A percentile compares a stretch with the other conserved stretches of the same genome.
phyloP scores from a whole-genome alignment of 1,140 invertebrate species.

The Orchestia grillus region DNA sequence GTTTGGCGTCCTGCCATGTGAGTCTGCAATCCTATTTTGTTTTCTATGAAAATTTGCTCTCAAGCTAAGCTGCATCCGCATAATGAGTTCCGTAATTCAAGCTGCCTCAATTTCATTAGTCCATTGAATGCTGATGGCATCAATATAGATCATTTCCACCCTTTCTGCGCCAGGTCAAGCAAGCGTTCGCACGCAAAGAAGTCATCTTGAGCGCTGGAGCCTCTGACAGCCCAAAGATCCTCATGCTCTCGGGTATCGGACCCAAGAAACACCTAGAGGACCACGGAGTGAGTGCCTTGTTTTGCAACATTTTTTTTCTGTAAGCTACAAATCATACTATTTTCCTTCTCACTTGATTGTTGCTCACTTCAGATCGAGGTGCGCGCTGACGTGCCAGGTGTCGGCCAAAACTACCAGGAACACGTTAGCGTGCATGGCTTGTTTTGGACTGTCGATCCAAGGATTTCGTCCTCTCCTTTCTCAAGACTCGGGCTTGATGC shows the following conservation, averaged over 20 bases:
- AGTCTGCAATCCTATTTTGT: not conserved
- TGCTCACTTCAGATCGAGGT: too few species aligned
- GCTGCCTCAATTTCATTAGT: too few species aligned
- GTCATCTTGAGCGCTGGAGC: slow-evolving; percentile 85
- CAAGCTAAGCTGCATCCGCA: too few species aligned
- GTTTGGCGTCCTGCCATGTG: not conserved
- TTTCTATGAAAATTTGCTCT: not conserved
- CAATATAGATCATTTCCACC: not conserved
- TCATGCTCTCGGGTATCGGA: slow-evolving; percentile 91
- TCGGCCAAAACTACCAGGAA: too few species aligned
- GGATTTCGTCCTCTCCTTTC: too few species aligned
- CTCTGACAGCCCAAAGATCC: slow-evolving; percentile 83
- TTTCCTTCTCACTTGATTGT: not conserved
- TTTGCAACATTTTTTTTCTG: not conserved
- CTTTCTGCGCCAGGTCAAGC: not conserved
- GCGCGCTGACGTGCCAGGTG: too few species aligned
- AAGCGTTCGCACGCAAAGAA: slow-evolving; percentile 77
- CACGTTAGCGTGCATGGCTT: too few species aligned
- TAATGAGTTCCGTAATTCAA: too few species aligned
- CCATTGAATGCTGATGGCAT: too few species aligned
- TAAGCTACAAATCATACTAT: not conserved
- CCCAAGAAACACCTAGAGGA: slow-evolving; percentile 80
- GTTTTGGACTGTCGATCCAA: too few species aligned
- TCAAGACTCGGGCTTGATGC: too few species aligned
- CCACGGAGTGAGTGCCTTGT: not conserved